Conservation (phyloP, 2,888 invertebrate species). For the Cheilosia soror region DNA sequence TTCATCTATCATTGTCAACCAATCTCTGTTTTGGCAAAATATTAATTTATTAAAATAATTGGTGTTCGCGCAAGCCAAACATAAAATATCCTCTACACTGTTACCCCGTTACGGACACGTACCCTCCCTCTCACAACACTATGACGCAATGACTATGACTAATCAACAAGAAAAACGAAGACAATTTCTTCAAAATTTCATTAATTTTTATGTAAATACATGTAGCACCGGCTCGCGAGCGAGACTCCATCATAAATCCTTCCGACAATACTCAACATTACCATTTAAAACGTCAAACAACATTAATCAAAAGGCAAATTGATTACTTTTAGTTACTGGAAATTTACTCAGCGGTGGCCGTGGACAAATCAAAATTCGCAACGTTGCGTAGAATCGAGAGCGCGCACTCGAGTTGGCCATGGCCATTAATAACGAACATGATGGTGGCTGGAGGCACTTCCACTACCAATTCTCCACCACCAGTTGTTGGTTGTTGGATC, state of each 20-base stretch:
- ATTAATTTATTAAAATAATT: slow-evolving; percentile 59
- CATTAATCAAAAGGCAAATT: slow-evolving; percentile 73
- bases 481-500: slow-evolving; percentile 27
- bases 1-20: slow-evolving; percentile 37
- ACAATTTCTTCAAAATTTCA: slow-evolving; percentile 61
- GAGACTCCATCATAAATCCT: slow-evolving; percentile 59
- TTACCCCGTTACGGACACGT: not conserved
- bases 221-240: not conserved
- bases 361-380: slow-evolving; percentile 48
- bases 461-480: not conserved
- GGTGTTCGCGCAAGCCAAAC: slow-evolving; percentile 44
- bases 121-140: not conserved
- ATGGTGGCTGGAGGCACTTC: not conserved
- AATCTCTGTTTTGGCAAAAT: slow-evolving; percentile 20
- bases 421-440: slow-evolving; percentile 14
- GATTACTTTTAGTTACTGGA: slow-evolving; percentile 53
- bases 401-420: slow-evolving; percentile 8
- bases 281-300: slow-evolving; percentile 61
- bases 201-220: slow-evolving; percentile 61
- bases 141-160: not conserved
- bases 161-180: slow-evolving; percentile 58
- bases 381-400: not conserved
- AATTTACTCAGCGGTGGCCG: slow-evolving; percentile 28
- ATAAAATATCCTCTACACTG: not conserved
- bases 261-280: slow-evolving; percentile 54